Percentiles rank a stretch among this genome's conserved stretches.
Evolutionary conservation across 2,888 invertebrate genomes (phyloP).

Genomic region (Trisateles emortualis): DNA sequence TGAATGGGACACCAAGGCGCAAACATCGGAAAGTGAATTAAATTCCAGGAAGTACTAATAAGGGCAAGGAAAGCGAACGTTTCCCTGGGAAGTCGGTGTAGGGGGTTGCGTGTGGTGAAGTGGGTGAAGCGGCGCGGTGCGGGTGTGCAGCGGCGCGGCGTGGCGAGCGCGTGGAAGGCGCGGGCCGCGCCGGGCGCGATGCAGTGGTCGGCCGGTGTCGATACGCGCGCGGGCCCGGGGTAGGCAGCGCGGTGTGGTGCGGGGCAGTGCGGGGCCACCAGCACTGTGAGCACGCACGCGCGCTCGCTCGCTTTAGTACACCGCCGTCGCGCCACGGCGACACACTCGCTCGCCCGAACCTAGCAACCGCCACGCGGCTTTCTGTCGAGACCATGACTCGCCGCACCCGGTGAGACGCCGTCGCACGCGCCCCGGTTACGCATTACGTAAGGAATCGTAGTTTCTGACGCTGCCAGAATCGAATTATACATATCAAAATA

Average conservation of each 20-base stretch:
- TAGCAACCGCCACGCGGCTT: slow-evolving; percentile 73
- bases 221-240: slow-evolving; percentile 69
- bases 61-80: slow-evolving; percentile 65
- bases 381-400: slow-evolving; percentile 74
- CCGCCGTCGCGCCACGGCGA: slow-evolving; percentile 70
- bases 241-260: slow-evolving; percentile 45
- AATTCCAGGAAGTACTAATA: slow-evolving; percentile 55
- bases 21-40: slow-evolving; percentile 53
- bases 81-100: slow-evolving; percentile 55
- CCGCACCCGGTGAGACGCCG: slow-evolving; percentile 76
- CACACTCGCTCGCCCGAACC: slow-evolving; percentile 64
- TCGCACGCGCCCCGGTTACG: slow-evolving; percentile 67
- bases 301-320: slow-evolving; percentile 75
- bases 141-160: slow-evolving; percentile 44
- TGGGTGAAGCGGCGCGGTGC: slow-evolving; percentile 43
- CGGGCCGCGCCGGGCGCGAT: slow-evolving; percentile 61
- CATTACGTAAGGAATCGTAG: slow-evolving; percentile 72
- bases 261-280: slow-evolving; percentile 49
- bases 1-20: slow-evolving; percentile 9
- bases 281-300: slow-evolving; percentile 55
- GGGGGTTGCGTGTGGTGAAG: slow-evolving; percentile 56
- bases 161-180: slow-evolving; percentile 54
- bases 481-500: slow-evolving; percentile 63
- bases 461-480: slow-evolving; percentile 42
- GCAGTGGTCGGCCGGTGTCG: slow-evolving; percentile 81